Evolutionary conservation across 2,113 vertebrate species (phyloP).

Genomic region (Tiliqua scincoides): DNA sequence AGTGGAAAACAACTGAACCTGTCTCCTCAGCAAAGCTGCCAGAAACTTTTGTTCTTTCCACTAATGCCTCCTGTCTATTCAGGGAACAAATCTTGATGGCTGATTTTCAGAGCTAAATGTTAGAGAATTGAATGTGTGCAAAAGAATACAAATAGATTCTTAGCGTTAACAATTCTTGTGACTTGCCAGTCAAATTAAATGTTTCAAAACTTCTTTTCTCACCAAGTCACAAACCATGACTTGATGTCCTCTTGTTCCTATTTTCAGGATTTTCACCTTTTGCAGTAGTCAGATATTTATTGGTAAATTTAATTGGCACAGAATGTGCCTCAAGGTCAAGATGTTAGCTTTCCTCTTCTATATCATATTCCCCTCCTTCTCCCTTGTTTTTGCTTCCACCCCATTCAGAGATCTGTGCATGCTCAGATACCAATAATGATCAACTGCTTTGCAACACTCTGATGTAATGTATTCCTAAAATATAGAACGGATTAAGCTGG

Average conservation of each 20-base stretch:
- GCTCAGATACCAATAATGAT: not conserved
- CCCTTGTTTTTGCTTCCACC: not conserved
- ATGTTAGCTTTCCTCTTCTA: not conserved
- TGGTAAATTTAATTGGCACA: conserved; percentile 2
- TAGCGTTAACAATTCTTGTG: not conserved
- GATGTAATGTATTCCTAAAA: not conserved
- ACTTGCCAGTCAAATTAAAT: not conserved
- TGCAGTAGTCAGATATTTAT: not conserved
- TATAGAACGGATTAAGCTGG: not conserved
- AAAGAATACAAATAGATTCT: not conserved
- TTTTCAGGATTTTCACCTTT: not conserved
- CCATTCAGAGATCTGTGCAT: not conserved
- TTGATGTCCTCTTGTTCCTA: not conserved
- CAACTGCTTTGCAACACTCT: not conserved
- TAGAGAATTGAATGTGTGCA: not conserved
- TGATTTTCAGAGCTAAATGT: not conserved
- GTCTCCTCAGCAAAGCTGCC: conserved; percentile 10
- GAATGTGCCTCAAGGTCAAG: not conserved
- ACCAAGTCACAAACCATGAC: not conserved
- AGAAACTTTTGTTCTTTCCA: not conserved
- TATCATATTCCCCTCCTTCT: not conserved
- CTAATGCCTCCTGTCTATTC: conserved; percentile 11
- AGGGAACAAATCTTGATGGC: not conserved
- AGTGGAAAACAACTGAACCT: conserved; percentile 26
- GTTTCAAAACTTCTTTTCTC: not conserved